A percentile compares a stretch with the other conserved stretches of the same genome.
Evolutionary conservation across 2,113 vertebrate genomes (phyloP).

Genomic region (Dipodomys stephensi): DNA sequence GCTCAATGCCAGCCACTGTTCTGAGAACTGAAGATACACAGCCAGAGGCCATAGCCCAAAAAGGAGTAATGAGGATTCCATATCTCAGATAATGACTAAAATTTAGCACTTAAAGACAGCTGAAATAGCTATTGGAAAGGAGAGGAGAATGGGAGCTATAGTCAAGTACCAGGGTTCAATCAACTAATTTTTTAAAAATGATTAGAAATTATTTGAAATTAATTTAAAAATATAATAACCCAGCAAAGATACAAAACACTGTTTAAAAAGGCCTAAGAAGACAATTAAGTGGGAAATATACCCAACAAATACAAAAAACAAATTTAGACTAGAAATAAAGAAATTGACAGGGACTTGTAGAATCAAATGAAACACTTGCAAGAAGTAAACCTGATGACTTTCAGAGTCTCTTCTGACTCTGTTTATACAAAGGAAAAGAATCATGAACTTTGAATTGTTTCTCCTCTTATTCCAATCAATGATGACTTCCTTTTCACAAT

Average conservation of each 20-base stretch:
- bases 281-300: not conserved
- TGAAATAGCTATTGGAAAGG: not conserved
- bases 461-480: conserved; percentile 75
- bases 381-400: conserved; percentile 29
- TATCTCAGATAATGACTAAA: not conserved
- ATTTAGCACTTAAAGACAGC: not conserved
- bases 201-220: not conserved
- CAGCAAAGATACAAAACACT: not conserved
- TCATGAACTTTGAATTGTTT: conserved; percentile 69
- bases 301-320: conserved; percentile 14
- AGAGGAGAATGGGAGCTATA: not conserved
- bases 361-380: not conserved
- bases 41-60: not conserved
- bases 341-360: not conserved
- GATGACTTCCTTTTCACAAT: conserved; percentile 71
- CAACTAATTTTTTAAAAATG: not conserved
- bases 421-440: conserved; percentile 71
- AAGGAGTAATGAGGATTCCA: not conserved
- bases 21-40: not conserved
- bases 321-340: not conserved
- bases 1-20: not conserved
- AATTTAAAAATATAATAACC: conserved; percentile 2
- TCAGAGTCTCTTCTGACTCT: conserved; percentile 32
- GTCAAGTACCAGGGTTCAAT: not conserved
- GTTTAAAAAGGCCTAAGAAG: not conserved